Conservation (phyloP, 2,888 invertebrate species). For the Zygogramma bicolorata region DNA sequence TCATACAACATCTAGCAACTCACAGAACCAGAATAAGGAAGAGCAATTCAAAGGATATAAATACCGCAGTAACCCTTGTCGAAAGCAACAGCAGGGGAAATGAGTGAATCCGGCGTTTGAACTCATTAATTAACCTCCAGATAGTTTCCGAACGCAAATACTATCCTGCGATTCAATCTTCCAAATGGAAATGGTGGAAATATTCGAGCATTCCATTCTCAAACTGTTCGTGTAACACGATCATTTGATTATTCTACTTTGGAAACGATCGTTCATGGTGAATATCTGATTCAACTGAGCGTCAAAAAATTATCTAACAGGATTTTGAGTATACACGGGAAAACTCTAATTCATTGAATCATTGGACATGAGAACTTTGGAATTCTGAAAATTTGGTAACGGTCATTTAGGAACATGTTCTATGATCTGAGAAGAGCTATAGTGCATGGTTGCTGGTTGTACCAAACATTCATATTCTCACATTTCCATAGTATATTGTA, state of each 20-base stretch:
- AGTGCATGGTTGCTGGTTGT: too few relatives aligned
- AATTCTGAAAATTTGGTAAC: too few relatives aligned
- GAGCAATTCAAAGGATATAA: neutral
- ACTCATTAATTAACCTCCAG: neutral
- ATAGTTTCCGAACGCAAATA: neutral
- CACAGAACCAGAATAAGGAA: neutral
- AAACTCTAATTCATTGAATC: too few relatives aligned
- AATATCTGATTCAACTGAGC: neutral
- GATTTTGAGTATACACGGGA: too few relatives aligned
- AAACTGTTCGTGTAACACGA: neutral
- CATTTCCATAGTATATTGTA: too few relatives aligned
- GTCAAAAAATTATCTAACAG: neutral
- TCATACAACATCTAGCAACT: neutral
- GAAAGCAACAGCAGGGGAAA: neutral
- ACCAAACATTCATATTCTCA: too few relatives aligned
- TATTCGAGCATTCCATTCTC: neutral
- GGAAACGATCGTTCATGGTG: neutral
- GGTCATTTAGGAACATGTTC: too few relatives aligned
- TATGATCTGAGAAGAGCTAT: too few relatives aligned
- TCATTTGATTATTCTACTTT: neutral
- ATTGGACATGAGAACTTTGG: too few relatives aligned
- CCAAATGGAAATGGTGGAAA: slow-evolving; percentile 2
- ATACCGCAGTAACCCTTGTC: neutral
- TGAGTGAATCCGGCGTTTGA: neutral
- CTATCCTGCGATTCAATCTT: neutral